phyloP scores from a whole-genome alignment of 1,140 invertebrate species.

The Hesperophylax magnus region DNA sequence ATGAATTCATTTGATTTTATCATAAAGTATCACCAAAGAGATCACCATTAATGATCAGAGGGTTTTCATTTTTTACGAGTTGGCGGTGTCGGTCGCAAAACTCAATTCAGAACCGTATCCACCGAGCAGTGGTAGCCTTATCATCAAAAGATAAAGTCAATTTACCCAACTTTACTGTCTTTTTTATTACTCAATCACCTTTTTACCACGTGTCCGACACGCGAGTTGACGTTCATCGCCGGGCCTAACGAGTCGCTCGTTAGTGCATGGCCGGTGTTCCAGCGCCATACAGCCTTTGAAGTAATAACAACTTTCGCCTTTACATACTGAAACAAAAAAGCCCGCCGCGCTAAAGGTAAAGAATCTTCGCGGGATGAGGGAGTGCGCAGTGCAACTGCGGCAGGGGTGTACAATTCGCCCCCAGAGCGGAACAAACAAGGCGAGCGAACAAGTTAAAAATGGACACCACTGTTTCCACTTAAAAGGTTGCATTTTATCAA shows the following conservation, averaged over 20 bases:
- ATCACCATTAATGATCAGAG: background rate
- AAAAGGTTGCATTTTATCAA: too few species aligned
- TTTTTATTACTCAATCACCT: background rate
- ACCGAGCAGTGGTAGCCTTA: background rate
- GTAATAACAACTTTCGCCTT: constrained; percentile 2
- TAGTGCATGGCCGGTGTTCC: background rate
- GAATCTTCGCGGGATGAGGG: background rate
- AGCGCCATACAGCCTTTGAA: background rate
- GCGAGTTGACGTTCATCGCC: background rate
- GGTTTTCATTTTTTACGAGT: background rate
- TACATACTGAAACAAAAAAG: background rate
- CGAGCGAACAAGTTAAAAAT: too few species aligned
- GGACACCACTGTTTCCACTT: too few species aligned
- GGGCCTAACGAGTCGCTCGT: background rate
- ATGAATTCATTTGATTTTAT: background rate
- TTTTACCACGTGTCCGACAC: background rate
- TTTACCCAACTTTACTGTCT: background rate
- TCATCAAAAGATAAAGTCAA: background rate
- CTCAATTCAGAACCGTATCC: background rate
- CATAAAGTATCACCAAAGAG: background rate
- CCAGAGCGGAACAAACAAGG: too few species aligned
- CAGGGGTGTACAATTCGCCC: too few species aligned
- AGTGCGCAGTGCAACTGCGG: too few species aligned
- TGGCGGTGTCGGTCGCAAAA: background rate
- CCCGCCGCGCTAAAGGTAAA: background rate